Base-by-base conservation (phyloP, 1,140 invertebrate species). In the Halyomorpha halys region DNA sequence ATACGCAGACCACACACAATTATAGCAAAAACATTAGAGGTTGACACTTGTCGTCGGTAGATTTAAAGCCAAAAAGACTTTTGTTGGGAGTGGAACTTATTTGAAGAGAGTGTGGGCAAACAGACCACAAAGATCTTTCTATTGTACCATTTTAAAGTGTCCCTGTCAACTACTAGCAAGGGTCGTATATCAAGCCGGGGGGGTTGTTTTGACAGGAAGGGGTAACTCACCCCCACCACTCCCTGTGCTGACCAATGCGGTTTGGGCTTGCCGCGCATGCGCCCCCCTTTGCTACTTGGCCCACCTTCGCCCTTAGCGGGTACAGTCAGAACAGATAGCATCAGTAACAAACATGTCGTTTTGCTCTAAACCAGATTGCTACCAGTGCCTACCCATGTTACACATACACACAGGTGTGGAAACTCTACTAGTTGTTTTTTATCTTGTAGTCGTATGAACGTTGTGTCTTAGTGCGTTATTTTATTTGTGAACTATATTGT, bases 311-410 rank as follows among this genome's bases (percentile, higher is more conserved):
- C 51, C 30, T 56, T 21, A 21, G 53, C 30, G 34, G 13, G 62
- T 21, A 47, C 61, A 62, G 61, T 62, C 21, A 21, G 21, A 45
- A 16, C 53, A 25, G 34, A 54, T 54, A 49, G 53, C 49, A 59
- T 59, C 53, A 19, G 34, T 21, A 27, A 34, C 3, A 19, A 60
- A 59, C 63, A 64, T 64, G 63, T 59, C 53, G 34, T 64, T 59
- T 54, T 64, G 63, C 30, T 21, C 53, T 54, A 64, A 64, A 59
- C 63, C 63, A 15, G 63, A 64, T 54, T 64, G 63, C 56, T 64
- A 56, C 63, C 63, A 64, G 63, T 64, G 63, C 34, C 44, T 59
- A 34, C 47, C 63, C 63, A 45, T 60, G 34, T 54, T 64, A 15
- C 63, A 60, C 53, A 44, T 39, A 14, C 63, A 59, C 25, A 54